Evolutionary conservation across 2,113 vertebrate species (phyloP).

Genomic region (Hemichromis elongatus): DNA sequence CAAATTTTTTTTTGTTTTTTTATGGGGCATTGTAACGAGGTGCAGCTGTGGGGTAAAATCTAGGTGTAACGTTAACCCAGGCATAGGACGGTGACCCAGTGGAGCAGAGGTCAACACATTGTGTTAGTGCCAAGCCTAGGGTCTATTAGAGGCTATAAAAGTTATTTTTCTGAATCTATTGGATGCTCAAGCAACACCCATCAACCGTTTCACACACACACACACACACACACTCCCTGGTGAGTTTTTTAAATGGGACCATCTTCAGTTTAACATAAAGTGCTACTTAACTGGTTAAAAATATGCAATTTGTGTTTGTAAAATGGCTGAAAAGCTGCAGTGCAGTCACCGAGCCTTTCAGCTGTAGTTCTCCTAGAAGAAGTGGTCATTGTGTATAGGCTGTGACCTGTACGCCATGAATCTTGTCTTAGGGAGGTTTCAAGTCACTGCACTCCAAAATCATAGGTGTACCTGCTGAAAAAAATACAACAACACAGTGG

Average conservation of each 20-base stretch:
- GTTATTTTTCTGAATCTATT: constrained; percentile 76
- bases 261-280: constrained; percentile 84
- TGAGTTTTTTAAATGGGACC: constrained; percentile 78
- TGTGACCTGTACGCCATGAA: not conserved
- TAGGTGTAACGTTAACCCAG: constrained; percentile 80
- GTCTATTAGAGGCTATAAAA: constrained; percentile 79
- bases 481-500: not conserved
- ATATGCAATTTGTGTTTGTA: constrained; percentile 80
- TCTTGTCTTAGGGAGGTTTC: not conserved
- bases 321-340: constrained; percentile 79
- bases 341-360: constrained; percentile 50
- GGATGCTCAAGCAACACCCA: constrained; percentile 63
- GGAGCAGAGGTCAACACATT: constrained; percentile 86
- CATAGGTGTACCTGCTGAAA: not conserved
- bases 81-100: constrained; percentile 75
- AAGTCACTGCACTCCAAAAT: not conserved
- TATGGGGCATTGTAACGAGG: constrained; percentile 76
- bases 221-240: constrained; percentile 63
- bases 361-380: not conserved
- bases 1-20: constrained; percentile 22
- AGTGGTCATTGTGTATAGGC: not conserved
- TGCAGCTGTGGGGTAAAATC: constrained; percentile 90
- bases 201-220: constrained; percentile 33
- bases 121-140: constrained; percentile 70
- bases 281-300: constrained; percentile 84